A percentile compares a stretch with the other conserved stretches of the same genome.
phyloP scores from a whole-genome alignment of 2,113 vertebrate species.

The Apteryx owenii region DNA sequence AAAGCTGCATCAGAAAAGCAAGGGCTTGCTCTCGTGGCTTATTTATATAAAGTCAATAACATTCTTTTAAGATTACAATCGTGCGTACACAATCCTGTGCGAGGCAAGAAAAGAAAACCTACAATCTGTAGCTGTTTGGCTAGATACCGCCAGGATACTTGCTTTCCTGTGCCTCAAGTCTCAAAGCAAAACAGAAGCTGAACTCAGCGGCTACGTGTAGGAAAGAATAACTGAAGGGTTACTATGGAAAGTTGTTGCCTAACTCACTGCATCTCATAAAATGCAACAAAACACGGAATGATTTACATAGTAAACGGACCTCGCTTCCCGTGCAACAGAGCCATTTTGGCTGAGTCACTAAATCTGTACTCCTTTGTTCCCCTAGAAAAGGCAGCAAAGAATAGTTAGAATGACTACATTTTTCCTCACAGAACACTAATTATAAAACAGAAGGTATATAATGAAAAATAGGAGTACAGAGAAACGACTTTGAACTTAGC shows the following conservation, averaged over 20 bases:
- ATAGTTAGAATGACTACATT: background rate
- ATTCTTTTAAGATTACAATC: background rate
- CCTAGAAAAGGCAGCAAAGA: constrained; percentile 2
- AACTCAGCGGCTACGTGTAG: rapidly evolving
- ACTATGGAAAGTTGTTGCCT: background rate
- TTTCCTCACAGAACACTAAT: background rate
- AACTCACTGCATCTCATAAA: background rate
- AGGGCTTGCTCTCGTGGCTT: background rate
- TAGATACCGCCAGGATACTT: background rate
- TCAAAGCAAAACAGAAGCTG: background rate
- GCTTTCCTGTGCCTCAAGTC: background rate
- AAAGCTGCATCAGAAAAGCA: background rate
- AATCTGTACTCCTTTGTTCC: background rate
- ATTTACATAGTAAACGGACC: background rate
- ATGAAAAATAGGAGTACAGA: background rate
- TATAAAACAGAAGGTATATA: background rate
- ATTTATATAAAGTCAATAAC: background rate
- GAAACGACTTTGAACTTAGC: background rate
- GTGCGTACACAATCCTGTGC: rapidly evolving
- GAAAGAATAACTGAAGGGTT: background rate
- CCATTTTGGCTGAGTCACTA: background rate
- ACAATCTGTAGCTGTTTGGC: background rate
- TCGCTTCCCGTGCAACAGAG: background rate
- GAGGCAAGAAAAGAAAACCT: background rate
- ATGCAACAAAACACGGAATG: background rate